phyloP scores from a whole-genome alignment of 2,113 vertebrate species.

The Cottus gobio region DNA sequence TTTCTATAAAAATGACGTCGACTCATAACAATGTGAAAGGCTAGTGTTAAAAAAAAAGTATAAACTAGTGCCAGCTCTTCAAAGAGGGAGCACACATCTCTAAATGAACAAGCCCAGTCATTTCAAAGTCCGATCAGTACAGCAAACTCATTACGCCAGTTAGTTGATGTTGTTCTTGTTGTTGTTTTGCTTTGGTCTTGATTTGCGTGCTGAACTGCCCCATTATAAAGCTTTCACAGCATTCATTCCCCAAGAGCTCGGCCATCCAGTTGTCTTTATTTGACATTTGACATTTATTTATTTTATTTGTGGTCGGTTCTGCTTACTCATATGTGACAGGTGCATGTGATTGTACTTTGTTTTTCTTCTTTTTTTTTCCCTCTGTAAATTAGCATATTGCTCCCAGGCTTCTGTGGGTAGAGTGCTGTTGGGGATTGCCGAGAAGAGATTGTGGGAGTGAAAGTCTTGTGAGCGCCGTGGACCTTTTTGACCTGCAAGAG shows the following conservation, averaged over 20 bases:
- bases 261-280: conserved; percentile 40
- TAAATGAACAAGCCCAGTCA: background rate
- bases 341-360: conserved; percentile 21
- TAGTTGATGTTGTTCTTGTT: conserved; percentile 9
- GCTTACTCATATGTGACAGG: conserved; percentile 38
- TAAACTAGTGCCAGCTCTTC: background rate
- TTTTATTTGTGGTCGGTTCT: conserved; percentile 24
- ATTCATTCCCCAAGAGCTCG: conserved; percentile 16
- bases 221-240: conserved; percentile 20
- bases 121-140: conserved; percentile 21
- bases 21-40: background rate
- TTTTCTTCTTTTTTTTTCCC: conserved; percentile 14
- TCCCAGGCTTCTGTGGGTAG: conserved; percentile 34
- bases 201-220: conserved; percentile 8
- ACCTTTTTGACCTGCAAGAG: conserved; percentile 25
- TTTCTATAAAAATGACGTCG: background rate
- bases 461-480: background rate
- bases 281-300: conserved; percentile 30
- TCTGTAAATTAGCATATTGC: conserved; percentile 54
- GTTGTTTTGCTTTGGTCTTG: conserved; percentile 6
- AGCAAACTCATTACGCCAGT: conserved; percentile 32
- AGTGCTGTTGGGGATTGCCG: conserved; percentile 49
- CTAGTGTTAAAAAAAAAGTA: background rate
- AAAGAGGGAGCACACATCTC: conserved; percentile 12
- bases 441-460: conserved; percentile 45